Conservation (phyloP, 1,140 invertebrate species). For the Zelostemma sp. region DNA sequence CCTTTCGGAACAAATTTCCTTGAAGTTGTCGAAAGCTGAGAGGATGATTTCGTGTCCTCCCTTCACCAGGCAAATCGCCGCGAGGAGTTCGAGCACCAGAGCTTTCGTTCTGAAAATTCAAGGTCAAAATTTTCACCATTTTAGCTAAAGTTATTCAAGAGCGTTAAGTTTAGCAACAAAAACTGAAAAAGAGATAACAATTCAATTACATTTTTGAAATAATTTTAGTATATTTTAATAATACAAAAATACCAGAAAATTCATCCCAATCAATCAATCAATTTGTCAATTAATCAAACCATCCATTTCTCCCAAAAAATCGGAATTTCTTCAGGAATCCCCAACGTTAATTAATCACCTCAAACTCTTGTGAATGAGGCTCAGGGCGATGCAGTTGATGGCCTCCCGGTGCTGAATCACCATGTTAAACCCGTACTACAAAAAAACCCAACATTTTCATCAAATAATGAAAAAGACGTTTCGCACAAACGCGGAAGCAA, state of each 20-base stretch:
- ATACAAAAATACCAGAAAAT: neutral
- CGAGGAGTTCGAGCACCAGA: slow-evolving; percentile 94
- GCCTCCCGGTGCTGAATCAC: slow-evolving; percentile 98
- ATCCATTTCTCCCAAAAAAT: neutral
- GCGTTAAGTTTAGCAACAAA: too few relatives aligned
- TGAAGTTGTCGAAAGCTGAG: slow-evolving; percentile 98
- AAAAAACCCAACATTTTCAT: slow-evolving; percentile 35
- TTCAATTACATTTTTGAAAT: too few relatives aligned
- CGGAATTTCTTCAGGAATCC: neutral
- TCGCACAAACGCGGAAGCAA: too few relatives aligned
- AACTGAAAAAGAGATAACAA: too few relatives aligned
- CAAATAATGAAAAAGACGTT: slow-evolving; percentile 12
- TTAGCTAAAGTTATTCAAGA: too few relatives aligned
- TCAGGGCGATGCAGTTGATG: slow-evolving; percentile 98
- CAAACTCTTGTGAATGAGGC: slow-evolving; percentile 96
- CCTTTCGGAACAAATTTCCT: slow-evolving; percentile 86
- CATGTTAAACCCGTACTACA: slow-evolving; percentile 97
- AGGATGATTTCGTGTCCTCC: slow-evolving; percentile 98
- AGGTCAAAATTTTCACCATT: slow-evolving; percentile 8
- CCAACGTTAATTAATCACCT: slow-evolving; percentile 69
- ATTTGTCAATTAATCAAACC: neutral
- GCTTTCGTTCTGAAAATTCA: slow-evolving; percentile 88
- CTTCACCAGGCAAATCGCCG: slow-evolving; percentile 96
- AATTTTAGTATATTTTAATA: slow-evolving; percentile 7
- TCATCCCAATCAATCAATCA: too few relatives aligned